phyloP scores from a whole-genome alignment of 2,797 vertebrate genomes.

The Semaprochilodus insignis region DNA sequence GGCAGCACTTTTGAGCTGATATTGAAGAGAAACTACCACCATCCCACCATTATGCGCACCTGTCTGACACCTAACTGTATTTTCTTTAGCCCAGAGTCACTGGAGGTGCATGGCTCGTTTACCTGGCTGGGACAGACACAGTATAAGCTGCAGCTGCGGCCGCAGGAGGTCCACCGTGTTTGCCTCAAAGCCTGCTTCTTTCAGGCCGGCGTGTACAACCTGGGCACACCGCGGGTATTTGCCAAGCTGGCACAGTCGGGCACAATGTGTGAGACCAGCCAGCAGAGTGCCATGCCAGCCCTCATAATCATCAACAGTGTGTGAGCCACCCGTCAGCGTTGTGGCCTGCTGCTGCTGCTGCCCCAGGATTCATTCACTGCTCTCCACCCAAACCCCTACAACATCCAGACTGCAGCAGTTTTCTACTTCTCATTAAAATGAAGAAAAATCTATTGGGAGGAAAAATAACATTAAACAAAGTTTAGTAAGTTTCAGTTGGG shows the following conservation, averaged over 20 bases:
- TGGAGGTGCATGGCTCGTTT: conserved; percentile 90
- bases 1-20: too few species aligned
- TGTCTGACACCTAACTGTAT: neutral
- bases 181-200: conserved; percentile 92
- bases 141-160: conserved; percentile 88
- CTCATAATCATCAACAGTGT: conserved; percentile 92
- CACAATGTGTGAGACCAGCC: conserved; percentile 85
- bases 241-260: conserved; percentile 87
- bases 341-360: conserved; percentile 37
- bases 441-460: neutral
- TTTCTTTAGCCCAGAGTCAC: conserved; percentile 79
- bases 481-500: conserved; percentile 40
- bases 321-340: conserved; percentile 69
- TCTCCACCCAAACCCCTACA: conserved; percentile 7
- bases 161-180: conserved; percentile 85
- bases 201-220: conserved; percentile 94
- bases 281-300: conserved; percentile 87
- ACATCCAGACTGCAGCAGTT: conserved; percentile 48
- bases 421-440: conserved; percentile 62
- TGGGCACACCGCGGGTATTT: conserved; percentile 91
- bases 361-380: neutral
- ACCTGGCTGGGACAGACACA: conserved; percentile 95
- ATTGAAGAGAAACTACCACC: too few species aligned
- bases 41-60: neutral
- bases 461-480: conserved; percentile 30